Evolutionary conservation across 2,797 vertebrate genomes (phyloP).

Genomic region (Gallinago stenura): DNA sequence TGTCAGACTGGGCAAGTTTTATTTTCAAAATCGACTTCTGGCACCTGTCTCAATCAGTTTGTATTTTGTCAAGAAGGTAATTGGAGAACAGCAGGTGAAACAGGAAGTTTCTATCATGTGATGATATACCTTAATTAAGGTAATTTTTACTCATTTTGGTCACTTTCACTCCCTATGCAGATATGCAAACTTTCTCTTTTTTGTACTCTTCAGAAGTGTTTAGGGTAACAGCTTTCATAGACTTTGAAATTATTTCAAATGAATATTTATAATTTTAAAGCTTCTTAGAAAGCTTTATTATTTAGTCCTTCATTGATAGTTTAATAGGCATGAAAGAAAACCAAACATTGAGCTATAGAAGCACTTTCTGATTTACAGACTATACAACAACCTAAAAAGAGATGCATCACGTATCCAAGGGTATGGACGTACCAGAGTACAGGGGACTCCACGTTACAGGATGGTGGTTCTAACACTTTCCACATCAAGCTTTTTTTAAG

Average conservation of each 20-base stretch:
- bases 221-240: background rate
- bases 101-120: background rate
- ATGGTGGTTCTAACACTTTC: background rate
- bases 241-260: background rate
- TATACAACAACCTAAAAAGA: background rate
- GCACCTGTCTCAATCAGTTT: background rate
- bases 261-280: background rate
- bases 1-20: background rate
- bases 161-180: background rate
- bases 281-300: background rate
- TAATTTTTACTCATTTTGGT: background rate
- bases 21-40: background rate
- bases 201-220: background rate
- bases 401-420: background rate
- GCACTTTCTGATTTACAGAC: background rate
- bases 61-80: background rate
- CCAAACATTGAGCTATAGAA: background rate
- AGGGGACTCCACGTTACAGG: background rate
- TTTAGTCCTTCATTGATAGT: background rate
- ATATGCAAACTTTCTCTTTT: background rate
- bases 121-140: background rate
- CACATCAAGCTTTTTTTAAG: background rate
- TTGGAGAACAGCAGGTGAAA: background rate
- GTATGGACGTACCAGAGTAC: background rate
- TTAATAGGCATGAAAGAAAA: background rate